These are phyloP conservation scores for Onthophagus taurus DNA, from an alignment of 1,140 invertebrate genomes.

Conservation along the genomic window DNA sequence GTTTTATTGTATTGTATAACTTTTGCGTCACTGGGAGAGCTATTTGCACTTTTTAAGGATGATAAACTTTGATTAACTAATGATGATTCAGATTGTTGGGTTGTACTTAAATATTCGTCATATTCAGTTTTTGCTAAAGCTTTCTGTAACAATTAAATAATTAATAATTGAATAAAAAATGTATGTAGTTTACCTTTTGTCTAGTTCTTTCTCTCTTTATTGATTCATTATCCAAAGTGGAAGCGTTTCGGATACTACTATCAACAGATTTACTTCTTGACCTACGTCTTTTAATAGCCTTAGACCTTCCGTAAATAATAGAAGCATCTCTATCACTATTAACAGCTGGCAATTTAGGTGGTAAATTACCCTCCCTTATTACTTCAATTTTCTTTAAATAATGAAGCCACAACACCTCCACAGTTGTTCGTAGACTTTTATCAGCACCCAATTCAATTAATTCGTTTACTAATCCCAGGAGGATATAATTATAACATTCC, in stretches of 20 bases:
- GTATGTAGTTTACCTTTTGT: constrained; percentile 20
- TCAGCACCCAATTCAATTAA: constrained; percentile 47
- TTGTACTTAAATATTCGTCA: constrained; percentile 27
- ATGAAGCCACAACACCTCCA: constrained; percentile 52
- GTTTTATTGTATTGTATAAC: constrained; percentile 35
- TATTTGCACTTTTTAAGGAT: constrained; percentile 28
- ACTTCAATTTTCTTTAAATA: constrained; percentile 52
- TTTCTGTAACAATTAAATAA: constrained; percentile 23
- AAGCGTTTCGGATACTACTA: constrained; percentile 8
- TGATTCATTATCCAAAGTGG: constrained; percentile 19
- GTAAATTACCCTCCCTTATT: constrained; percentile 35
- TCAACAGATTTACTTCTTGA: constrained; percentile 10
- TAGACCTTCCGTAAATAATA: constrained; percentile 42
- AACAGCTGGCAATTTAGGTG: constrained; percentile 45
- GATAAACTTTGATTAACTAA: constrained; percentile 34
- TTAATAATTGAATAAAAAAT: neutral
- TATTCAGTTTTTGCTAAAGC: constrained; percentile 34
- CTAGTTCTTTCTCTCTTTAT: constrained; percentile 26
- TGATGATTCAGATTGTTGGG: constrained; percentile 32
- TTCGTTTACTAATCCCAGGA: constrained; percentile 51
- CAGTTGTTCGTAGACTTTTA: constrained; percentile 44
- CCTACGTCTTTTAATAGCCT: constrained; percentile 24
- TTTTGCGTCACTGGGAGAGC: constrained; percentile 19
- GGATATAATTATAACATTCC: constrained; percentile 56
- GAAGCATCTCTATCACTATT: constrained; percentile 43